These are phyloP conservation scores for Aplidium turbinatum DNA, from an alignment of 23 tunicate species.

Conservation along the genomic window DNA sequence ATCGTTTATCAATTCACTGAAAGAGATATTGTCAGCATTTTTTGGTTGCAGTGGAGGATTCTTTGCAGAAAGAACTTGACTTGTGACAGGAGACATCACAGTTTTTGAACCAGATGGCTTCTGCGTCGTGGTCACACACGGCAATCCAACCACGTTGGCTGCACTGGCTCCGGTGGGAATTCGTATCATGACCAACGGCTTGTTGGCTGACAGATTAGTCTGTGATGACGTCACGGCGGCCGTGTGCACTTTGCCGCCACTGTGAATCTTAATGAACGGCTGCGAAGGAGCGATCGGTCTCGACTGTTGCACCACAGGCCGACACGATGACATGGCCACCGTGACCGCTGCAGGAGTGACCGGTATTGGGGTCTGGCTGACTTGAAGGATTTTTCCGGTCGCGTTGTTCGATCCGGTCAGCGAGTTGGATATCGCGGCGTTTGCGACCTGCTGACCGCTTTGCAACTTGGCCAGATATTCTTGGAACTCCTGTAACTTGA, in stretches of 20 bases:
- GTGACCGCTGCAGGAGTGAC: not conserved
- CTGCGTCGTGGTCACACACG: not conserved
- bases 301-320: constrained; percentile 10
- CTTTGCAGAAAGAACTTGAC: not conserved
- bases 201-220: not conserved
- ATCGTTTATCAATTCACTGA: not conserved
- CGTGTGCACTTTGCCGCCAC: constrained; percentile 57
- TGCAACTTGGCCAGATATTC: constrained; percentile 64
- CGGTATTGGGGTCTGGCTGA: not conserved
- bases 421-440: constrained; percentile 3
- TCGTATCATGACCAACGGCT: constrained; percentile 45
- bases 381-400: not conserved
- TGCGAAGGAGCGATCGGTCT: constrained; percentile 31
- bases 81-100: not conserved
- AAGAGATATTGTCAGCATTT: not conserved
- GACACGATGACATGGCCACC: not conserved
- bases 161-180: constrained; percentile 30
- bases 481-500: constrained; percentile 67
- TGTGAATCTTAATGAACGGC: constrained; percentile 42
- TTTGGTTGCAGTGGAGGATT: not conserved
- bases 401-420: not conserved
- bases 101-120: not conserved
- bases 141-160: not conserved
- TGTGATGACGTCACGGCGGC: constrained; percentile 58
- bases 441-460: constrained; percentile 5